Evolutionary conservation across 2,888 invertebrate genomes (phyloP).

Genomic region (Imbricaverruca yamaguchii): DNA sequence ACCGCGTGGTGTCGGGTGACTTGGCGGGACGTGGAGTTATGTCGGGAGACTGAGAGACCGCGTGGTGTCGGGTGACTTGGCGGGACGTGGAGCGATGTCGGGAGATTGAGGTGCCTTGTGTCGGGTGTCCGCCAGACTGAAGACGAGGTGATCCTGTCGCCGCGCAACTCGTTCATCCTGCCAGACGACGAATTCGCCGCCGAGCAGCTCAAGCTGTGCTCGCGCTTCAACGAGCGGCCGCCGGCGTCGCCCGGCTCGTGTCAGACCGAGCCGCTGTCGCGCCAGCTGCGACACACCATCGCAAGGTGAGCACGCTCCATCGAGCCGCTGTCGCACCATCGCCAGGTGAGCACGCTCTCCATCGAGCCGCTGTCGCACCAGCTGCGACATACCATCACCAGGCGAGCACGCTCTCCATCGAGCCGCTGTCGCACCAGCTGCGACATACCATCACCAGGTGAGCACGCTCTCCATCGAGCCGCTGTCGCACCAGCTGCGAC

Average conservation of each 20-base stretch:
- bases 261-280: constrained; percentile 50
- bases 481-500: constrained; percentile 55
- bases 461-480: constrained; percentile 45
- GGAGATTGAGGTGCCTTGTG: too few relatives aligned
- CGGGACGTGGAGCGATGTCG: too few relatives aligned
- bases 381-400: constrained; percentile 44
- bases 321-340: constrained; percentile 49
- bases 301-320: constrained; percentile 28
- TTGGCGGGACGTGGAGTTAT: too few relatives aligned
- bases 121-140: constrained; percentile 31
- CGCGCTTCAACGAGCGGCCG: constrained; percentile 44
- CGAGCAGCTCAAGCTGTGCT: constrained; percentile 49
- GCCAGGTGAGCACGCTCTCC: constrained; percentile 28
- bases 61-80: too few relatives aligned
- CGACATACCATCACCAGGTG: constrained; percentile 39
- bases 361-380: constrained; percentile 55
- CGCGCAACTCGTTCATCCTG: constrained; percentile 51
- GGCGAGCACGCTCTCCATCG: constrained; percentile 36
- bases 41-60: too few relatives aligned
- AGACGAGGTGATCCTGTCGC: constrained; percentile 50
- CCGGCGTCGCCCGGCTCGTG: constrained; percentile 48
- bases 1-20: too few relatives aligned
- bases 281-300: constrained; percentile 49
- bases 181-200: constrained; percentile 48
- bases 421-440: constrained; percentile 56